Evolutionary conservation across 2,797 vertebrate genomes (phyloP).

Genomic region (Danionella dracula): DNA sequence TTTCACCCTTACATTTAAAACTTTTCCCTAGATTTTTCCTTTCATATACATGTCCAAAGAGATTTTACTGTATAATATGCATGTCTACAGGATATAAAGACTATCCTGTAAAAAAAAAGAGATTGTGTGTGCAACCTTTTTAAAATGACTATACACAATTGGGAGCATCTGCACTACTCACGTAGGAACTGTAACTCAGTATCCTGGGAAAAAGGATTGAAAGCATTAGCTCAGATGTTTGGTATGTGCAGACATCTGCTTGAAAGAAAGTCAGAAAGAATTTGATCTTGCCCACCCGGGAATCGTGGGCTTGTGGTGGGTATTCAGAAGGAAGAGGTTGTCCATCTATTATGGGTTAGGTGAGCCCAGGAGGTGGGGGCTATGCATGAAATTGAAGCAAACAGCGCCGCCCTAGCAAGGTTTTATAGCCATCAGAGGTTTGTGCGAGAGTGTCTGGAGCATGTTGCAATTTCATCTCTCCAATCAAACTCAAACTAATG

Average conservation of each 20-base stretch:
- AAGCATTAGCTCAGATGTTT: neutral
- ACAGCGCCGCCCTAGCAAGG: conserved; percentile 22
- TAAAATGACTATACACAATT: no score
- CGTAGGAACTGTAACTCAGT: no score
- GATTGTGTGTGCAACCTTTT: no score
- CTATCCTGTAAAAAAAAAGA: no score
- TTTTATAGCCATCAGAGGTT: conserved; percentile 45
- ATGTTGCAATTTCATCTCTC: conserved; percentile 42
- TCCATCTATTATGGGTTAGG: neutral
- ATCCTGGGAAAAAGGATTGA: neutral
- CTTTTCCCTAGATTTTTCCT: no score
- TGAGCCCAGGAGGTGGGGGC: neutral
- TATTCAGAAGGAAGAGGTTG: conserved; percentile 1
- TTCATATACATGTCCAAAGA: no score
- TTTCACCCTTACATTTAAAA: no score
- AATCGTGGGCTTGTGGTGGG: neutral
- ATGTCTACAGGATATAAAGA: no score
- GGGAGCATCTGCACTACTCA: no score
- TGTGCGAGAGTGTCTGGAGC: conserved; percentile 43
- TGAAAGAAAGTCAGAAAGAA: conserved; percentile 14
- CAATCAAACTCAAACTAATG: conserved; percentile 45
- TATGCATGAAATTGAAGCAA: conserved; percentile 19
- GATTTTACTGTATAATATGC: no score
- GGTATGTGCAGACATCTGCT: conserved; percentile 9
- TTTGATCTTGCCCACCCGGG: conserved; percentile 16